Base-by-base conservation (phyloP, 2,888 invertebrate species). In the Zygothrica quintamaculata region DNA sequence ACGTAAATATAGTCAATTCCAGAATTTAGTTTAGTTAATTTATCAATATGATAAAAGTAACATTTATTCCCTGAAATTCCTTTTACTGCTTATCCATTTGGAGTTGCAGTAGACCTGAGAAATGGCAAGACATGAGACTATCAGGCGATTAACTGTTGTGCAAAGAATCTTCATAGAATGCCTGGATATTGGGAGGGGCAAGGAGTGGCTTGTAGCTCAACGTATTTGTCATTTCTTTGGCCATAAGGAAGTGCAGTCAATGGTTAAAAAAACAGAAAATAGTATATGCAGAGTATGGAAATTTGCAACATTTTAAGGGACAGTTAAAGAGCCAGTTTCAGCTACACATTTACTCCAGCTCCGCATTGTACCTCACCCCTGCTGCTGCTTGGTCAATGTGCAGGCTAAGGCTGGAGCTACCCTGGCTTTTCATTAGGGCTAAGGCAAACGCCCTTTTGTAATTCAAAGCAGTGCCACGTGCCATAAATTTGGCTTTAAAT, bases 401-500 rank as follows among this genome's bases (percentile, higher is more conserved):
- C 65, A 70, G 58, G 70, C 64, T 65, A 34, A 70, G 58, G 70
- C 64, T 65, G 39, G 34, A 29, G 39, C 46, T 46, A 26, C 37
- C 39, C 48, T 53, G 58, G 62, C 68, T 68, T 84, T 60, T 84
- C 81, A 78, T 80, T 84, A 80, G 42, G 65, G 80, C 52, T 50
- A 16, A 34, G 57, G 67, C 55, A 52, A 70, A 74, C 84, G 84
- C 78, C 84, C 71, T 59, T 72, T 61, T 62, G 78, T 75, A 67
- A 70, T 43, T 62, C 74, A 56, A 67, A 43, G 59, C 64, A 57
- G 50, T 26, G 73, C 82, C 82, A 79, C 82, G 79, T 84, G 79
- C 84, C 79, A 84, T 84, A 84, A 79, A 79, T 84, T 84, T 72
- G 82, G 60, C 78, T 78, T 78, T 84, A 84, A 79, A 79, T 79